Evolutionary conservation across 2,888 invertebrate genomes (phyloP), one percentile per base, ranked within the genome.

Genomic region (Neuroscelio doddi): DNA sequence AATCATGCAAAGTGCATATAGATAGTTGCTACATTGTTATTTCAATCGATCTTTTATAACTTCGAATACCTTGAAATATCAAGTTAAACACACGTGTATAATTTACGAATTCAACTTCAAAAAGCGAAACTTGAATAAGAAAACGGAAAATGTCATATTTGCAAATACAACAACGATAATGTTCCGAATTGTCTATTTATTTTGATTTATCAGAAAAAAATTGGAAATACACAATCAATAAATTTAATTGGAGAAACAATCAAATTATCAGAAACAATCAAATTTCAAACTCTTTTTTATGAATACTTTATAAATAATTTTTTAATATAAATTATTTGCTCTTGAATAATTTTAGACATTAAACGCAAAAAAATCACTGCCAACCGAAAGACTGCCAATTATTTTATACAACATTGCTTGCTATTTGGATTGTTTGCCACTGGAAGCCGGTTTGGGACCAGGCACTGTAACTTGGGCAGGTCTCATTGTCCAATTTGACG

Each of bases 401-500:
- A 92, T 97, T 70, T 87, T 97, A 53, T 91, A 92, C 80, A 99
- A 99, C 86, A 91, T 98, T 80, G 93, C 96, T 1, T 93, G 92
- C 81, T 99, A 98, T 86, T 88, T 98, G 79, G 96, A 96, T 79
- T 95, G 94, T 84, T 87, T 98, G 52, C 94, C 96, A 5, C 89
- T 96, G 69, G 94, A 95, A 77, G 91, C 92, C 12, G 89, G 90
- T 16, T 87, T 91, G 46, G 88, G 89, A 1, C 86, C 89, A 32
- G 91, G 91, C 0, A 89, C 93, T 55, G 87, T 89, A 1, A 88
- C 91, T 38, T 95, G 95, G 94, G 89, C 90, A 32, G 90, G 92
- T 30, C 90, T 98, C 3, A 88, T 98, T 70, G 89, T 91, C 62
- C 94, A 94, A 79, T 88, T 97, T 80, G 99, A 99, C 78, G 89